Evolutionary conservation across 2,113 vertebrate genomes (phyloP).

Genomic region (Gobio gobio): DNA sequence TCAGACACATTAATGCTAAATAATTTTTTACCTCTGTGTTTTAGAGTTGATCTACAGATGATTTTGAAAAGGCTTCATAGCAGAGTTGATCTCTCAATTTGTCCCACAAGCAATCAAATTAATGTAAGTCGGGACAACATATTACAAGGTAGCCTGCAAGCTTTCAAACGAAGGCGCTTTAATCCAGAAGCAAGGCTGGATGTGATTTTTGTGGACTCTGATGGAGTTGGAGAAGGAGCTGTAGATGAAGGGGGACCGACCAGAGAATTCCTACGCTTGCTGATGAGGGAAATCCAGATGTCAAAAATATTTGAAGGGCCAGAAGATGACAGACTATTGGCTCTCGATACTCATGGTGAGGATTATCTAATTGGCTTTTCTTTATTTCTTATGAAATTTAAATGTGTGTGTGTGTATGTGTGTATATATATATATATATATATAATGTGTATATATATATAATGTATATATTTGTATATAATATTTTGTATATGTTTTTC

Average conservation of each 20-base stretch:
- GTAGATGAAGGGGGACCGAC: slow-evolving; percentile 32
- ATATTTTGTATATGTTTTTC: no score
- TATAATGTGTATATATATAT: no score
- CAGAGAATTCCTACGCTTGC: neutral
- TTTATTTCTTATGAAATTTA: no score
- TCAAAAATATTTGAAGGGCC: no score
- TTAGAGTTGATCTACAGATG: slow-evolving; percentile 31
- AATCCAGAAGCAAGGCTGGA: slow-evolving; percentile 23
- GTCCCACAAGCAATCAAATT: slow-evolving; percentile 22
- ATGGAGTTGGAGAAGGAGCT: slow-evolving; percentile 33
- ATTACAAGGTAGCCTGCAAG: neutral
- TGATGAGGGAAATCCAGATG: no score
- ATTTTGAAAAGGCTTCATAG: slow-evolving; percentile 21
- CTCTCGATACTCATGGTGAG: no score
- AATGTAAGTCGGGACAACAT: slow-evolving; percentile 23
- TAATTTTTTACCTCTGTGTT: slow-evolving; percentile 1
- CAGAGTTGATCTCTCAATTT: slow-evolving; percentile 11
- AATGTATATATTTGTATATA: no score
- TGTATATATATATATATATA: no score
- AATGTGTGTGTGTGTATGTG: no score
- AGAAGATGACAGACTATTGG: no score
- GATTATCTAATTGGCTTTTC: no score
- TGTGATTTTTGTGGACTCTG: slow-evolving; percentile 21
- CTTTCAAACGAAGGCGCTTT: slow-evolving; percentile 16
- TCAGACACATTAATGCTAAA: neutral